A percentile compares a stretch with the other conserved stretches of the same genome.
Conservation (phyloP, 2,888 invertebrate species). For the Apotomis betuletana region DNA sequence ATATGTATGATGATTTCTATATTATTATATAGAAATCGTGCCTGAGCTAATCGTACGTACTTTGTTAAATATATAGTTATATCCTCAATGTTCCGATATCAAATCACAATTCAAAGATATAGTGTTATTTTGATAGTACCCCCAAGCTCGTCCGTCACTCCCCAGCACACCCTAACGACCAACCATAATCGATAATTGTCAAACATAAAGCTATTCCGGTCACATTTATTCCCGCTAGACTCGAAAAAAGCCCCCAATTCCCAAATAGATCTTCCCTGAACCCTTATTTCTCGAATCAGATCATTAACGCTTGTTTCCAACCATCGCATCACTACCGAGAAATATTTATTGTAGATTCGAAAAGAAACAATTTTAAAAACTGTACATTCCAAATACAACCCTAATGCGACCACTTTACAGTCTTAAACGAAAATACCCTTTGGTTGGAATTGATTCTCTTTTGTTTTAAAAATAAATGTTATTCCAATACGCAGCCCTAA, state of each 20-base stretch:
- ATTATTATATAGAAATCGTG: no score
- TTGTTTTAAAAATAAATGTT: constrained; percentile 39
- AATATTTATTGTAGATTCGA: constrained; percentile 7
- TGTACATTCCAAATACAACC: neutral
- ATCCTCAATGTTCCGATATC: no score
- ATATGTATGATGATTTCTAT: no score
- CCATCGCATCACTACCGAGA: constrained; percentile 31
- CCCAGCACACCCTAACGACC: neutral
- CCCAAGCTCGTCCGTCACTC: neutral
- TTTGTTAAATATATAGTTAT: no score
- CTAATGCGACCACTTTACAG: constrained; percentile 4
- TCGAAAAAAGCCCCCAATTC: constrained; percentile 20
- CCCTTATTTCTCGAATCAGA: constrained; percentile 36
- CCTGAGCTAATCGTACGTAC: no score
- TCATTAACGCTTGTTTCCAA: constrained; percentile 40
- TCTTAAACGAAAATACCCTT: neutral
- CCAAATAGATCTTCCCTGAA: constrained; percentile 33
- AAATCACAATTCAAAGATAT: neutral
- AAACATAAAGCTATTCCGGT: constrained; percentile 28
- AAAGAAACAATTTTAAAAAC: neutral
- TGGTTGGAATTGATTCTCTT: constrained; percentile 1
- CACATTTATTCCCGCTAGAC: constrained; percentile 25
- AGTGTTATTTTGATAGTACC: neutral
- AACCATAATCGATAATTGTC: constrained; percentile 23
- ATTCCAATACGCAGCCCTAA: constrained; percentile 52